These are phyloP conservation scores for Parascotia fuliginaria DNA, from an alignment of 2,888 invertebrate species.

Conservation along the genomic window DNA sequence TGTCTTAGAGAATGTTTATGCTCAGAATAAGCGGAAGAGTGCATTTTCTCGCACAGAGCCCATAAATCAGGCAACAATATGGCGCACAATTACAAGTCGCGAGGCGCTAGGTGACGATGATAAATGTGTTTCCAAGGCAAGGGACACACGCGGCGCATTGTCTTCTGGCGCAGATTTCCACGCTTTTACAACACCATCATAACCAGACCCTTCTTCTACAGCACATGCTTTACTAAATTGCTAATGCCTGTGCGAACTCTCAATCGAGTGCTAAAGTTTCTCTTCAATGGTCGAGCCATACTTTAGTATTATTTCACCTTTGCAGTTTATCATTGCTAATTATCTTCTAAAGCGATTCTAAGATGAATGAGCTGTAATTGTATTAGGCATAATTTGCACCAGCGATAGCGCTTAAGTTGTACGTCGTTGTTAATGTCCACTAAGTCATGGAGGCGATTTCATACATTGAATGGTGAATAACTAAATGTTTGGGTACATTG, in stretches of 20 bases:
- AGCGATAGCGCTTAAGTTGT: constrained; percentile 30
- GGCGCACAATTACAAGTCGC: constrained; percentile 80
- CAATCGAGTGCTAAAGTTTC: constrained; percentile 22
- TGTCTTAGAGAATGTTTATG: constrained; percentile 36
- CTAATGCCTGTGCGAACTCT: constrained; percentile 36
- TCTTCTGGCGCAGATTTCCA: constrained; percentile 45
- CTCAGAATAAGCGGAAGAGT: constrained; percentile 68
- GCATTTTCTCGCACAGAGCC: constrained; percentile 59
- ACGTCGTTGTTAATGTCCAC: constrained; percentile 44
- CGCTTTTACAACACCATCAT: constrained; percentile 42
- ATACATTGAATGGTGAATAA: constrained; percentile 65
- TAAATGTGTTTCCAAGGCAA: constrained; percentile 76
- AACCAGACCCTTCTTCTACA: constrained; percentile 36
- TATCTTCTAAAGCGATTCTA: constrained; percentile 52
- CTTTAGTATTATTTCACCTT: constrained; percentile 38
- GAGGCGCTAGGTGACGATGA: constrained; percentile 78
- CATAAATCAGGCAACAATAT: constrained; percentile 83
- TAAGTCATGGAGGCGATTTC: constrained; percentile 59
- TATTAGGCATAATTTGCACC: constrained; percentile 48
- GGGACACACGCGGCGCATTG: constrained; percentile 64
- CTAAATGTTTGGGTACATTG: constrained; percentile 80
- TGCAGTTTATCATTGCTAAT: constrained; percentile 49
- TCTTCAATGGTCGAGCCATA: constrained; percentile 30
- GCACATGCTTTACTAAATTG: constrained; percentile 33
- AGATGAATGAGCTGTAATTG: constrained; percentile 54